Evolutionary conservation across 2,888 invertebrate species (phyloP).

Genomic region (Thysanoteuthis rhombus): DNA sequence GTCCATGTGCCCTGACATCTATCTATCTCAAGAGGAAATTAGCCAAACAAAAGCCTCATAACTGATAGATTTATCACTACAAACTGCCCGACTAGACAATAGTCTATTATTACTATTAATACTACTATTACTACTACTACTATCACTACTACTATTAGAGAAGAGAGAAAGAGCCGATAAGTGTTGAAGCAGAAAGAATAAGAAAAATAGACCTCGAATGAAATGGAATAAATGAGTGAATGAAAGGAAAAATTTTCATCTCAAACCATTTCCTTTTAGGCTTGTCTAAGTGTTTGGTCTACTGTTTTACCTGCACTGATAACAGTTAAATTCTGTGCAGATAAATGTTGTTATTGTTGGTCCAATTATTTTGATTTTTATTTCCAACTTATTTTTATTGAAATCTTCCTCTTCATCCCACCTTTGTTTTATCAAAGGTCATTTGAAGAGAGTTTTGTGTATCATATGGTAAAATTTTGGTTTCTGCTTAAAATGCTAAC

Average conservation of each 20-base stretch:
- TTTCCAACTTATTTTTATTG: background rate
- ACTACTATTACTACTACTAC: background rate
- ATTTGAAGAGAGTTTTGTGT: background rate
- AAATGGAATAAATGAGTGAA: background rate
- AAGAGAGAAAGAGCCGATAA: background rate
- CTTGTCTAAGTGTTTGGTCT: background rate
- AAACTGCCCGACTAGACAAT: conserved; percentile 24
- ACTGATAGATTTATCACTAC: background rate
- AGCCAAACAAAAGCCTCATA: background rate
- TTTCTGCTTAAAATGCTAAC: background rate
- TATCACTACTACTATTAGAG: background rate
- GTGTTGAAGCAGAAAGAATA: background rate
- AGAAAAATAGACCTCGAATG: background rate
- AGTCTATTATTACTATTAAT: conserved; percentile 12
- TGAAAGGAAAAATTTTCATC: background rate
- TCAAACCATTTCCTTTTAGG: background rate
- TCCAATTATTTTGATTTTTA: too few relatives aligned
- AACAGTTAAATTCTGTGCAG: background rate
- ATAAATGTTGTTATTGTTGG: background rate
- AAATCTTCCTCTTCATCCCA: background rate
- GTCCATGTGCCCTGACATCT: conserved; percentile 91
- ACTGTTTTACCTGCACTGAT: background rate
- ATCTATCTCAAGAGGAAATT: conserved; percentile 58
- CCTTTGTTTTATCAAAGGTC: background rate
- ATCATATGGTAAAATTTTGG: background rate